A percentile compares a stretch with the other conserved stretches of the same genome.
These are phyloP conservation scores for Dicentrarchus labrax DNA, from an alignment of 2,113 vertebrate species.

Conservation along the genomic window DNA sequence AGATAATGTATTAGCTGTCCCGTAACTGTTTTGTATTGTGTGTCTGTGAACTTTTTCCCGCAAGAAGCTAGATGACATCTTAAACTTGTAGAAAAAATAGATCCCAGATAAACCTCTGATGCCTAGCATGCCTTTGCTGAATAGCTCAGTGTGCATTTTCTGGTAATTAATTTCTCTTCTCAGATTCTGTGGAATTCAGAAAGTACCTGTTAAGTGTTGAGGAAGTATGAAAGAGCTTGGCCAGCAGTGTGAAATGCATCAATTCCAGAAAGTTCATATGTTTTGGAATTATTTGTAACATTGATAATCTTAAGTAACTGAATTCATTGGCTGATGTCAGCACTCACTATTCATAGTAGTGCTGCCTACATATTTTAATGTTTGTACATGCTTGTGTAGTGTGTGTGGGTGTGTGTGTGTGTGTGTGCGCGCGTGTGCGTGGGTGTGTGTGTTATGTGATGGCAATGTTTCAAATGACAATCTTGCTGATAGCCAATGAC, in stretches of 20 bases:
- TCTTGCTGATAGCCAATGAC: too few relatives aligned
- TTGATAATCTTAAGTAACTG: too few relatives aligned
- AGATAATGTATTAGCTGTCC: not conserved
- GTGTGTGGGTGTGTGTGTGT: not conserved
- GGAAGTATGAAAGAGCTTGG: constrained; percentile 12
- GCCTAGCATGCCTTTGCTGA: not conserved
- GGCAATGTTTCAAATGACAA: too few relatives aligned
- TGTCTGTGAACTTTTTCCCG: not conserved
- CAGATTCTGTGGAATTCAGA: constrained; percentile 7
- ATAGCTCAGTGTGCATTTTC: not conserved
- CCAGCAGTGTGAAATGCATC: not conserved
- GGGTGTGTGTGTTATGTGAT: too few relatives aligned
- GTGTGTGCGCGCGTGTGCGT: not conserved
- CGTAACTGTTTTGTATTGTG: not conserved
- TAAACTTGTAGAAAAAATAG: not conserved
- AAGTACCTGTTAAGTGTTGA: constrained; percentile 15
- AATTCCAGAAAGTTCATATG: not conserved
- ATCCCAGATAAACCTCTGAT: not conserved
- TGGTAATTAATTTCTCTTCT: constrained; percentile 6
- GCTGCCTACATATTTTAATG: not conserved
- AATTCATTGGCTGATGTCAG: not conserved
- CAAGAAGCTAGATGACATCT: not conserved
- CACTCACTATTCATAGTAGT: too few relatives aligned
- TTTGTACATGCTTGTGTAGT: not conserved
- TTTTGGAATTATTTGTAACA: not conserved